Conservation (phyloP, 1,140 invertebrate species). For the Drosophila yakuba region DNA sequence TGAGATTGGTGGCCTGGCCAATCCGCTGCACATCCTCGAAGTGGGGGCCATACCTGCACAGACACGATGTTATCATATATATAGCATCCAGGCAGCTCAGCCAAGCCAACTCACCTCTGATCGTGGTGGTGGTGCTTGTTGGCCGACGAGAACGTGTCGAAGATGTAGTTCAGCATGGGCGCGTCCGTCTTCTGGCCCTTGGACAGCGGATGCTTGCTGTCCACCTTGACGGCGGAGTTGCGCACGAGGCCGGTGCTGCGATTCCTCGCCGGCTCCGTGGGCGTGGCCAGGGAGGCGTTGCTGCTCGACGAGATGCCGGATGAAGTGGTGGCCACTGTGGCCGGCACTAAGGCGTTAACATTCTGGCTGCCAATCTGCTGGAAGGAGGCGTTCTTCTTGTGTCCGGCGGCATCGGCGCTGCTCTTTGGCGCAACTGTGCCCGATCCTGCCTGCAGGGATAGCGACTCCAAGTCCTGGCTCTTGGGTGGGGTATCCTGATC, state of each 20-base stretch:
- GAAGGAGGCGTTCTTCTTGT: conserved; percentile 49
- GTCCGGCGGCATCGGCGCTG: conserved; percentile 34
- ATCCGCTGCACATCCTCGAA: conserved; percentile 87
- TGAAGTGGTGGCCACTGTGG: conserved; percentile 21
- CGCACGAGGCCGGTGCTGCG: conserved; percentile 34
- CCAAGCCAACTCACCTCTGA: conserved; percentile 85
- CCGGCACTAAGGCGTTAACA: conserved; percentile 64
- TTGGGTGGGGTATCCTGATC: conserved; percentile 26
- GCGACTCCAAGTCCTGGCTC: conserved; percentile 65
- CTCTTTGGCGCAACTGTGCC: conserved; percentile 22
- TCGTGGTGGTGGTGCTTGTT: conserved; percentile 88
- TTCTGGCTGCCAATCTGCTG: conserved; percentile 76
- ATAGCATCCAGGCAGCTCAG: too few relatives aligned
- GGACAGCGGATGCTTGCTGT: conserved; percentile 67
- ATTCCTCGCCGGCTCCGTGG: conserved; percentile 31
- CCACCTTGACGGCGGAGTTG: conserved; percentile 70
- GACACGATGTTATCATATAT: too few relatives aligned
- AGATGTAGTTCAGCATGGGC: conserved; percentile 90
- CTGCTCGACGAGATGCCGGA: conserved; percentile 23
- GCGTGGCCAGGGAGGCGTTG: conserved; percentile 9
- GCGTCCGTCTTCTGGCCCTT: conserved; percentile 87
- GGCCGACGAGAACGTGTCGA: conserved; percentile 88
- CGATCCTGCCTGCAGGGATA: conserved; percentile 65
- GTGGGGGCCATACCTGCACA: conserved; percentile 88
- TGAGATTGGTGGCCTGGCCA: conserved; percentile 89